Evolutionary conservation across 2,113 vertebrate genomes (phyloP), one percentile per base, ranked within the genome.

Genomic region (Copsychus sechellarum): DNA sequence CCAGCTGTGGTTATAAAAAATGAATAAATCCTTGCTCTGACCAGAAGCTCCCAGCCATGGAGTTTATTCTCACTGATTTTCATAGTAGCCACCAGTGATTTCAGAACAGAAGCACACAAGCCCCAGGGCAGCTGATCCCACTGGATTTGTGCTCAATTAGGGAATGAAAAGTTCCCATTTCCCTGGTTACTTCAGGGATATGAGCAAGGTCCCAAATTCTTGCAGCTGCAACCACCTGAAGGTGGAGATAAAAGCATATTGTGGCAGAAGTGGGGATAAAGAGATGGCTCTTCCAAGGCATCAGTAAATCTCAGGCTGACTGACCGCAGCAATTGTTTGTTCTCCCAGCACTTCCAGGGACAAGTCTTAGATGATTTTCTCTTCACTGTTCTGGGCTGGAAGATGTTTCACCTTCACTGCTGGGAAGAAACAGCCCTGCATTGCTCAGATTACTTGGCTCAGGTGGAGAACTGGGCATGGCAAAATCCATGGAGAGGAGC

Each of bases 361-460:
- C 12, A 42, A 23, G 12, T 14, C 60, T 73, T 29, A 26, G 19
- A 15, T 48, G 47, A 31, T 34, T 78, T 72, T 36, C 73, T 29
- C 57, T n/a, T 28, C 3, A 10, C 3, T 3, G 6, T 34, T 45
- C 29, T 50, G 38, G 38, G 9, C 77, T 79, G 60, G 50, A 48
- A 64, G 58, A 42, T 5, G 36, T 24, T 71, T 42, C 24, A 53
- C 15, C n/a, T 50, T 45, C 22, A 24, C 14, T 57, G 45, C 60
- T 33, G 29, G 66, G 31, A 72, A 40, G 21, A 34, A 88, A 24
- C 53, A 77, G 48, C 34, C 29, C 57, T 61, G 24, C 48, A 67
- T 2, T 42, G 54, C 67, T 53, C 4, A 14, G 5, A 11, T 28
- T 3, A 26, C 13, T 12, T 25, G 5, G 17, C 1, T 12, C 40